Evolutionary conservation across 2,888 invertebrate genomes (phyloP), one percentile per base, ranked within the genome.

Genomic region (Himalopsyche tibetana): DNA sequence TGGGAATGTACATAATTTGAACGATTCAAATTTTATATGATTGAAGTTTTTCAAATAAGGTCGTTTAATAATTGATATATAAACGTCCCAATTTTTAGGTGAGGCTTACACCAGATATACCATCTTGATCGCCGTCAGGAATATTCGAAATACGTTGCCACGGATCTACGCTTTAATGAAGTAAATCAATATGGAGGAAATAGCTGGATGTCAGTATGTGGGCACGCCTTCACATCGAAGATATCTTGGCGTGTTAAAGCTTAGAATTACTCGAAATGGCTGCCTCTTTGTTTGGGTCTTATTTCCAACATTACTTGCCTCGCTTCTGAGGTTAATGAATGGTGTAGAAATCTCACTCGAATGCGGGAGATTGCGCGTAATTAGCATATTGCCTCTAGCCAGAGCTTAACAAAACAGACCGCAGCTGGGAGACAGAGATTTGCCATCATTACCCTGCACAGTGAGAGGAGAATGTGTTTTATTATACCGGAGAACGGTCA

Each of bases 321-420:
- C 84, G 80, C 84, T 82, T 81, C 56, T 74, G 81, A 80, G 81
- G 84, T 84, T 84, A 84, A 84, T 81, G 84, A 84, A 84, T 84
- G 81, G 84, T 81, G 81, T 80, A 74, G 55, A 51, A 84, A 82
- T 56, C 81, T 45, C 84, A 56, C 56, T 81, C 63, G 28, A 42
- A 74, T 74, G 74, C 74, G 0, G 36, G 74, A 74, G 74, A 74
- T 74, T 36, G 74, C 74, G 36, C 15, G 15, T 74, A 74, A 74
- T 74, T 74, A 74, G 74, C 74, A 74, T 74, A 74, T 74, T 74
- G 74, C 74, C 12, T 74, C 36, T 36, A 74, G 28, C 74, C 28
- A 38, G 74, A 74, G 74, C 74, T 28, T 36, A 38, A 74, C 74
- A 74, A 74, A 74, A 74, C 74, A 74, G 36, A 74, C 74, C 74